Percentiles rank a stretch among this genome's conserved stretches.
These are phyloP conservation scores for Eulithis prunata DNA, from an alignment of 2,888 invertebrate species.

Conservation along the genomic window DNA sequence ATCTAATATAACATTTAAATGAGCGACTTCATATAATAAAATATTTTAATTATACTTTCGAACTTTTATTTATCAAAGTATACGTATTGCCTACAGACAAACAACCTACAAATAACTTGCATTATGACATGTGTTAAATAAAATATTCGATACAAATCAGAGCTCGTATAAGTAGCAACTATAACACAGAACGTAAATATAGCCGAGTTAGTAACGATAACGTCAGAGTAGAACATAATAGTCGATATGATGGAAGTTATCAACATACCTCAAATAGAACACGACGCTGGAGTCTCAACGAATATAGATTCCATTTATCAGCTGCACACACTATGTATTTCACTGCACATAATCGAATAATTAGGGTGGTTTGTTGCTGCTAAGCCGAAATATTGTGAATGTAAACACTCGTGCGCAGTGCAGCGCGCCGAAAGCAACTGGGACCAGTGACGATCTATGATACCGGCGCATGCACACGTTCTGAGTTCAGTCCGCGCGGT, in stretches of 20 bases:
- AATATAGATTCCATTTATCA: conserved; percentile 54
- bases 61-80: neutral
- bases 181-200: conserved; percentile 10
- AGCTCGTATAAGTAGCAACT: neutral
- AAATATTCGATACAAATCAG: neutral
- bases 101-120: neutral
- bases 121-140: neutral
- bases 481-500: conserved; percentile 78
- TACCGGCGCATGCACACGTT: conserved; percentile 79
- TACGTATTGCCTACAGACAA: neutral
- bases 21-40: neutral
- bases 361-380: conserved; percentile 52
- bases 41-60: neutral
- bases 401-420: conserved; percentile 75
- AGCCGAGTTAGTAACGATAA: conserved; percentile 21
- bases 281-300: conserved; percentile 39
- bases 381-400: conserved; percentile 60
- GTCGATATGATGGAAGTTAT: conserved; percentile 24
- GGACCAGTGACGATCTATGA: conserved; percentile 80
- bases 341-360: conserved; percentile 48
- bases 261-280: conserved; percentile 41
- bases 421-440: conserved; percentile 82
- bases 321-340: conserved; percentile 41
- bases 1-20: neutral
- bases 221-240: conserved; percentile 17